Percentiles rank a stretch among this genome's conserved stretches.
phyloP scores from a whole-genome alignment of 1,140 invertebrate species.

The Trichomalopsis sarcophagae region DNA sequence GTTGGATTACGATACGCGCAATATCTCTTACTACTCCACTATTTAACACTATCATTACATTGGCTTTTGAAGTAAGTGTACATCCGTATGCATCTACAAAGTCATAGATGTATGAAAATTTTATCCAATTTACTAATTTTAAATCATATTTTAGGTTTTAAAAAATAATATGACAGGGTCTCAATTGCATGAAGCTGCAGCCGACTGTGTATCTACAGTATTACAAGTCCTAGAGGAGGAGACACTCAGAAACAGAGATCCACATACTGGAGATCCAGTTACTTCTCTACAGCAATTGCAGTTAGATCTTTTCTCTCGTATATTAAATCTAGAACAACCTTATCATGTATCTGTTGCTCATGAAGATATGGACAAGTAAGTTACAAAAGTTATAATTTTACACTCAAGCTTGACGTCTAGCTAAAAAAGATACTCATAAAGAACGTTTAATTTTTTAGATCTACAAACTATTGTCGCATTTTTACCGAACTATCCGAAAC shows the following conservation, averaged over 20 bases:
- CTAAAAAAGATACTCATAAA: slow-evolving; percentile 47
- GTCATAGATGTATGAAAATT: slow-evolving; percentile 22
- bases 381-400: slow-evolving; percentile 8
- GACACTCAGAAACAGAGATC: slow-evolving; percentile 75
- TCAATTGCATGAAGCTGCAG: slow-evolving; percentile 90
- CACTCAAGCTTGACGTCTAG: background rate
- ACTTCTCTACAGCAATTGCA: slow-evolving; percentile 81
- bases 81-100: slow-evolving; percentile 28
- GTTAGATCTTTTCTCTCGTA: slow-evolving; percentile 78
- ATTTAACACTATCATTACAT: slow-evolving; percentile 31
- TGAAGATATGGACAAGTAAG: slow-evolving; percentile 90
- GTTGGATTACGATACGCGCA: slow-evolving; percentile 85
- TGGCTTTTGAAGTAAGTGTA: slow-evolving; percentile 75
- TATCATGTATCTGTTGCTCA: slow-evolving; percentile 94
- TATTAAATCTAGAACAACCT: slow-evolving; percentile 87
- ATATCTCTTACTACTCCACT: slow-evolving; percentile 80
- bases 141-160: slow-evolving; percentile 71
- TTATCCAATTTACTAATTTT: slow-evolving; percentile 30
- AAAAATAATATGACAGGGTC: slow-evolving; percentile 79
- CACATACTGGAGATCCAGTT: slow-evolving; percentile 70
- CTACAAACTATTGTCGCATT: slow-evolving; percentile 94
- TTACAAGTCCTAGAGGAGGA: slow-evolving; percentile 87
- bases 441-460: slow-evolving; percentile 74
- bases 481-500: slow-evolving; percentile 95
- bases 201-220: slow-evolving; percentile 93